Base-by-base conservation (phyloP, 2,113 vertebrate genomes). In the Marmota monax region DNA sequence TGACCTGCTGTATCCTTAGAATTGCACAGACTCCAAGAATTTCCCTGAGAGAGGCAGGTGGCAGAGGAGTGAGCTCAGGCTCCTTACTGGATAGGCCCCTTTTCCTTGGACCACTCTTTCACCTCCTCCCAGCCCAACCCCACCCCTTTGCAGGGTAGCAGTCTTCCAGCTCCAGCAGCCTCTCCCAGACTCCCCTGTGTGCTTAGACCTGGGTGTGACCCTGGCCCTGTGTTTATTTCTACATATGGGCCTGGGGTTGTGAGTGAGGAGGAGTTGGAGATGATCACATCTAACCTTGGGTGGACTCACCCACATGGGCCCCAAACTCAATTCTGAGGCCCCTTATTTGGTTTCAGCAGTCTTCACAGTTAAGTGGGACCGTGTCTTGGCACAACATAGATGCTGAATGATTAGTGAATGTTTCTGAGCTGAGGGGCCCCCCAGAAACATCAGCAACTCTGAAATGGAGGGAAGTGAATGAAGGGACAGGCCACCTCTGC, bases 201-300 rank as follows among this genome's bases (percentile, higher is more conserved):
- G 86, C 84, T 87, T n/a, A 58, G 93, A 63, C 67, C 89, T 96
- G 97, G 98, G 97, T 96, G 97, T 94, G 95, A 94, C 95, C 86
- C 95, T 97, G 96, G 95, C 90, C 90, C 48, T 39, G 53, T 48
- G 84, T 94, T 96, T 88, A 39, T 95, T 89, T 79, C 92, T 95
- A 65, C 94, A 89, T 72, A 94, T 93, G 91, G 86, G 78, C 93
- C 85, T 53, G 74, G 51, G 90, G 82, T 85, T 84, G 72, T 17
- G n/a, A 92, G 96, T 42, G 69, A 61, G 23, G 86, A 7, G 78
- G 96, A 96, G 88, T 85, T 88, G 70, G 82, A 79, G 80, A 96
- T 96, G 96, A 97, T 92, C 93, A 70, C 97, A 95, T 97, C 88
- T 82, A 90, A 67, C 86, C 73, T 87, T 94, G 78, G 65, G 76